A percentile compares a stretch with the other conserved stretches of the same genome.
Conservation (phyloP, 2,888 invertebrate genomes). For the Gibbula magus region DNA sequence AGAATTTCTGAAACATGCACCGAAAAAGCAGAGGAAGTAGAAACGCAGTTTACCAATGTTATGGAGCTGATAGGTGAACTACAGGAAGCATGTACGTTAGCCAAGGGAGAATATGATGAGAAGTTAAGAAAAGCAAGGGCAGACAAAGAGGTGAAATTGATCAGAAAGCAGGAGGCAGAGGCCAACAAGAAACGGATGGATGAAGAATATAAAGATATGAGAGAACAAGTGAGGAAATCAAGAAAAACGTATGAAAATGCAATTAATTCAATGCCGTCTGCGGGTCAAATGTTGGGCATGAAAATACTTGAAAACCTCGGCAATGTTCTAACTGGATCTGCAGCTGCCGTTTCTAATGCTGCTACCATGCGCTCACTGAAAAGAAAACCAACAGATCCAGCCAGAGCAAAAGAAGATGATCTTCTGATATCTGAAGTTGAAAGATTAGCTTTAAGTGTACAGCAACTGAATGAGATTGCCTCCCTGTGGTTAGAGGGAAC, state of each 20-base stretch:
- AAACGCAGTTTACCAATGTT: not conserved
- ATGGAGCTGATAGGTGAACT: not conserved
- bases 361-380: too few species aligned
- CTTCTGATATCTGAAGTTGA: too few species aligned
- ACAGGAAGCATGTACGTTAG: not conserved
- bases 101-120: not conserved
- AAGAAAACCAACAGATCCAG: too few species aligned
- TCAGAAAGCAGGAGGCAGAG: not conserved
- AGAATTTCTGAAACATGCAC: not conserved
- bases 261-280: not conserved
- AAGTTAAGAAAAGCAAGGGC: not conserved
- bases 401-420: too few species aligned
- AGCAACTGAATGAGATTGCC: too few species aligned
- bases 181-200: not conserved
- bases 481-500: too few species aligned
- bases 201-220: not conserved
- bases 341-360: too few species aligned
- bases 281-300: not conserved
- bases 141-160: not conserved
- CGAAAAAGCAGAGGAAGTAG: not conserved
- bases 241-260: not conserved
- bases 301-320: not conserved
- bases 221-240: not conserved
- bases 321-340: not conserved
- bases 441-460: too few species aligned